A percentile compares a stretch with the other conserved stretches of the same genome.
phyloP scores from a whole-genome alignment of 2,797 vertebrate genomes.

The Pipistrellus pipistrellus region DNA sequence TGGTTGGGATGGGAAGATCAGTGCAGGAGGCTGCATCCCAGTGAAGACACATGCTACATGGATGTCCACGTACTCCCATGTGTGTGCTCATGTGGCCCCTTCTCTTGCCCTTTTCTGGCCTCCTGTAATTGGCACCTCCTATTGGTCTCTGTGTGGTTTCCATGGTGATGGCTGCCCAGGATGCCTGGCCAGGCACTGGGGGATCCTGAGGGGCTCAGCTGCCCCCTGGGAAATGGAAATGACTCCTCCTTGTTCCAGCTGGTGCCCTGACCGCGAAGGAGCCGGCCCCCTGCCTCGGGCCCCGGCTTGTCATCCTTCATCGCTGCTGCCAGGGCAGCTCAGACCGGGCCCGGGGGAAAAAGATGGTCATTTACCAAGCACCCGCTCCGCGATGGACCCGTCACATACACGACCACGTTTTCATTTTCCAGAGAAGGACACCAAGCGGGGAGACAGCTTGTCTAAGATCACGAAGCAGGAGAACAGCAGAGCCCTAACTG shows the following conservation, averaged over 20 bases:
- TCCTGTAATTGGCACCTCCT: neutral
- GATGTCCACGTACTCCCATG: fast-evolving
- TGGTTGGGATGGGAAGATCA: neutral
- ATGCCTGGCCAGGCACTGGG: neutral
- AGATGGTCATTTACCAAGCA: neutral
- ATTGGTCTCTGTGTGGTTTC: neutral
- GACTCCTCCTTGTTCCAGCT: neutral
- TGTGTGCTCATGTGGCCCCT: fast-evolving
- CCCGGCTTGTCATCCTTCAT: neutral
- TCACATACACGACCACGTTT: neutral
- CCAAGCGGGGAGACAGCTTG: neutral
- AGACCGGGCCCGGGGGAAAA: neutral
- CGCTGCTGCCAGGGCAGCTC: neutral
- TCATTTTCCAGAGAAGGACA: neutral
- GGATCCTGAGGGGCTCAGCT: neutral
- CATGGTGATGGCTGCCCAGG: neutral
- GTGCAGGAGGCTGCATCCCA: fast-evolving
- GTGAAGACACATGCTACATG: fast-evolving
- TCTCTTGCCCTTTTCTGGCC: neutral
- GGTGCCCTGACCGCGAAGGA: neutral
- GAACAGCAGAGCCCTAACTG: neutral
- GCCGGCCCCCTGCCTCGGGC: neutral
- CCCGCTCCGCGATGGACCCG: neutral
- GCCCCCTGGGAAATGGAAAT: neutral
- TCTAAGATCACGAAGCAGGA: neutral